These are phyloP conservation scores for Lacerta bilineata DNA, from an alignment of 2,797 vertebrate genomes.

Conservation along the genomic window DNA sequence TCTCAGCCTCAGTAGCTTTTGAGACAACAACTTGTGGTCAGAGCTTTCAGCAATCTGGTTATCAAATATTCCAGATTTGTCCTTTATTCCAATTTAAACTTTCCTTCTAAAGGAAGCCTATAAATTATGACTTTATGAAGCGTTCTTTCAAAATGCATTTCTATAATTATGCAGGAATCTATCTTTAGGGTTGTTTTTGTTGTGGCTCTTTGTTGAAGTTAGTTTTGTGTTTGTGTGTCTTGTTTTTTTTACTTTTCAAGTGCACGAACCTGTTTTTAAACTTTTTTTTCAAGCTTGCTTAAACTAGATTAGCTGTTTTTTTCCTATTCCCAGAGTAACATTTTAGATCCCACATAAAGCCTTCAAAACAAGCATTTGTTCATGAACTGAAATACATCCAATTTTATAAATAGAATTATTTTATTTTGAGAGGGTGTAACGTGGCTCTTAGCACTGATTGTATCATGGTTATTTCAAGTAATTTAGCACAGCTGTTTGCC, in stretches of 20 bases:
- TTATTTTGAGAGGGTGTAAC: conserved; percentile 63
- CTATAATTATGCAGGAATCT: conserved; percentile 76
- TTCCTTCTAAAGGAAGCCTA: conserved; percentile 71
- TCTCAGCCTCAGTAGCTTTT: conserved; percentile 25
- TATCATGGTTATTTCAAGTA: conserved; percentile 69
- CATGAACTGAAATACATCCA: conserved; percentile 68
- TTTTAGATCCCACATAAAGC: conserved; percentile 72
- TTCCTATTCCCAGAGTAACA: conserved; percentile 78
- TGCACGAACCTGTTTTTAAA: conserved; percentile 76
- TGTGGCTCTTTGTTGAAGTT: conserved; percentile 80
- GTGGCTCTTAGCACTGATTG: conserved; percentile 61
- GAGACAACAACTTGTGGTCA: neutral
- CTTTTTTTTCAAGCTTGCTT: conserved; percentile 74
- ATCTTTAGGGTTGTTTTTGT: conserved; percentile 80
- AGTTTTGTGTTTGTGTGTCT: conserved; percentile 64
- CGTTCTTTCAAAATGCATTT: conserved; percentile 72
- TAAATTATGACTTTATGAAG: conserved; percentile 74
- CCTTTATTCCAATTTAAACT: conserved; percentile 64
- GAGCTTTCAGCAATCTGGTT: conserved; percentile 21
- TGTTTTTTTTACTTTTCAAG: conserved; percentile 73
- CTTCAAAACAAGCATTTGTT: conserved; percentile 73
- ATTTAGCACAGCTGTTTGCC: conserved; percentile 60
- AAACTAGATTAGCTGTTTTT: conserved; percentile 77
- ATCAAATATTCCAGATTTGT: conserved; percentile 57
- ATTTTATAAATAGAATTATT: conserved; percentile 74